Evolutionary conservation across 1,140 invertebrate genomes (phyloP).

Genomic region (Littorina saxatilis): DNA sequence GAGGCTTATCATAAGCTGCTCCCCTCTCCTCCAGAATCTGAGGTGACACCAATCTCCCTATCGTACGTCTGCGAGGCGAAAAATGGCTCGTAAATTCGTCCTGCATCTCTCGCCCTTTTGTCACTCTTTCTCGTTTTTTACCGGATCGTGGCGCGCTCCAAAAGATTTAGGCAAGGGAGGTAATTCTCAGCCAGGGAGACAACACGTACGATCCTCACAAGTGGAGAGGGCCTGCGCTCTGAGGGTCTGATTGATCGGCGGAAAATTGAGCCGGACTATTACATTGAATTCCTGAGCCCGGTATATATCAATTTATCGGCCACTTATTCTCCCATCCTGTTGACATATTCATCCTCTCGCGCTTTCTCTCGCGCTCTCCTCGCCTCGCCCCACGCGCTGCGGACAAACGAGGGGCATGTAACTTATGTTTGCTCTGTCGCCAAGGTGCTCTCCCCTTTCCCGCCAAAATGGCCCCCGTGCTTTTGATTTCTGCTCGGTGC

Average conservation of each 20-base stretch:
- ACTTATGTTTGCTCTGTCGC: neutral
- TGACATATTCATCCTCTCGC: slow-evolving; percentile 11
- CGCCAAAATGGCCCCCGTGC: neutral
- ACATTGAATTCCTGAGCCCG: neutral
- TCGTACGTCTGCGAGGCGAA: too few relatives aligned
- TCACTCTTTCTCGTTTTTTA: too few relatives aligned
- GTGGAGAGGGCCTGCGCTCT: too few relatives aligned
- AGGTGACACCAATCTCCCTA: too few relatives aligned
- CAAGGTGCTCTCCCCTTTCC: slow-evolving; percentile 8
- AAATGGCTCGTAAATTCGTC: too few relatives aligned
- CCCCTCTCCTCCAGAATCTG: too few relatives aligned
- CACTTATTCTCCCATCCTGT: slow-evolving; percentile 9
- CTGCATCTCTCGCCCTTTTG: too few relatives aligned
- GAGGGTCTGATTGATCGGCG: neutral
- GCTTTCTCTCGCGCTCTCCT: neutral
- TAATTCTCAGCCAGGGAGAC: too few relatives aligned
- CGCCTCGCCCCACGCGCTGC: neutral
- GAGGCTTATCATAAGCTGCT: too few relatives aligned
- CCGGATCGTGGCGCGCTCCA: too few relatives aligned
- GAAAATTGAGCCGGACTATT: neutral
- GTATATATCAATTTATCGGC: slow-evolving; percentile 20
- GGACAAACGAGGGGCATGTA: slow-evolving; percentile 13
- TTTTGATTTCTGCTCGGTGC: neutral
- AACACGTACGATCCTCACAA: too few relatives aligned
- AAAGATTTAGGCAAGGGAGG: too few relatives aligned